Conservation (phyloP, 2,888 invertebrate species). For the Octodonta nipae region DNA sequence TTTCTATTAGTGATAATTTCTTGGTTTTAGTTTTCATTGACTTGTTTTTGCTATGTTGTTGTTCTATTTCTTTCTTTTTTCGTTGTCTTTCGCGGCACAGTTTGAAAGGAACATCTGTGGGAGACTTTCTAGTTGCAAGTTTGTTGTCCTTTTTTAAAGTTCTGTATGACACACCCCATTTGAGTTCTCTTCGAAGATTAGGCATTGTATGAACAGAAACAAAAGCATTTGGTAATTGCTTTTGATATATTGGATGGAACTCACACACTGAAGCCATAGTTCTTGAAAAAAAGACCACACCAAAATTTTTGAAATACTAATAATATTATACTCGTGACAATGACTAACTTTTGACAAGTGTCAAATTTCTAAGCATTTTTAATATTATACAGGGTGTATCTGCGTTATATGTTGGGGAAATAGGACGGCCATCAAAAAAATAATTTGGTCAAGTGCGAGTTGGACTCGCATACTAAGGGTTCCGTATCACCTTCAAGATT, state of each 20-base stretch:
- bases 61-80: constrained; percentile 3
- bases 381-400: too few species aligned
- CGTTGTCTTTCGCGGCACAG: constrained; percentile 12
- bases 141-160: constrained; percentile 9
- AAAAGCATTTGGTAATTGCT: neutral
- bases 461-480: too few species aligned
- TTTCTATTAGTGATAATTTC: constrained; percentile 16
- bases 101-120: constrained; percentile 15
- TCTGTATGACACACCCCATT: constrained; percentile 15
- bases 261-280: constrained; percentile 8
- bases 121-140: constrained; percentile 11
- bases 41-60: constrained; percentile 9
- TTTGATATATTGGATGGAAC: constrained; percentile 8
- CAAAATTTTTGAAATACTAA: too few species aligned
- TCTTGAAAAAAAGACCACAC: too few species aligned
- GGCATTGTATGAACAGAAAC: too few species aligned
- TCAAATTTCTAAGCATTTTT: too few species aligned
- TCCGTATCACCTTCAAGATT: too few species aligned
- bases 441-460: too few species aligned
- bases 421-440: too few species aligned
- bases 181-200: constrained; percentile 13
- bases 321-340: too few species aligned
- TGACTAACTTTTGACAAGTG: too few species aligned
- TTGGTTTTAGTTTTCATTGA: constrained; percentile 4
- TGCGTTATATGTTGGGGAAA: too few species aligned